Percentiles rank a stretch among this genome's conserved stretches.
Conservation (phyloP, 2,113 vertebrate genomes). For the Struthidea cinerea region DNA sequence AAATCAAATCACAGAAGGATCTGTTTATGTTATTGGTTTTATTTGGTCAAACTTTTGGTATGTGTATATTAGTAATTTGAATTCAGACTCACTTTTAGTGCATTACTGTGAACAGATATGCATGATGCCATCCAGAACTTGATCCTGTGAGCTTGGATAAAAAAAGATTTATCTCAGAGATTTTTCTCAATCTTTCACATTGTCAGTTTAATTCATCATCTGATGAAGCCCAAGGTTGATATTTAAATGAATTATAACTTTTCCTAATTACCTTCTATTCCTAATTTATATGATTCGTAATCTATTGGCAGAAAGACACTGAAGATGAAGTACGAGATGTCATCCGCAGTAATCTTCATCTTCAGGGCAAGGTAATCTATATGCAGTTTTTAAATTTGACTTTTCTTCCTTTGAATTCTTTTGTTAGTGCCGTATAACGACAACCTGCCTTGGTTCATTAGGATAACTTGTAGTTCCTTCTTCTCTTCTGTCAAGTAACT, state of each 20-base stretch:
- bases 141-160: background rate
- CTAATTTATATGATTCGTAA: background rate
- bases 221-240: background rate
- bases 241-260: background rate
- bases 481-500: background rate
- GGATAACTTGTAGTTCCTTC: background rate
- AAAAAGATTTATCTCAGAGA: background rate
- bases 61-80: background rate
- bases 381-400: background rate
- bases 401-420: background rate
- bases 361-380: constrained; percentile 90
- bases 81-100: background rate
- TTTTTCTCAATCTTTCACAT: background rate
- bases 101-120: background rate
- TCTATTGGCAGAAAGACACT: constrained; percentile 89
- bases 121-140: background rate
- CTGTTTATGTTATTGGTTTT: background rate
- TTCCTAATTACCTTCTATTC: background rate
- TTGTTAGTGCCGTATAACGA: background rate
- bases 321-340: constrained; percentile 91
- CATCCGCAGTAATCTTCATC: constrained; percentile 89
- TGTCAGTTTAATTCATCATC: background rate
- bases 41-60: background rate
- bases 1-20: background rate
- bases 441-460: background rate